These are phyloP conservation scores for Uria lomvia DNA, from an alignment of 2,113 vertebrate species.

Conservation along the genomic window DNA sequence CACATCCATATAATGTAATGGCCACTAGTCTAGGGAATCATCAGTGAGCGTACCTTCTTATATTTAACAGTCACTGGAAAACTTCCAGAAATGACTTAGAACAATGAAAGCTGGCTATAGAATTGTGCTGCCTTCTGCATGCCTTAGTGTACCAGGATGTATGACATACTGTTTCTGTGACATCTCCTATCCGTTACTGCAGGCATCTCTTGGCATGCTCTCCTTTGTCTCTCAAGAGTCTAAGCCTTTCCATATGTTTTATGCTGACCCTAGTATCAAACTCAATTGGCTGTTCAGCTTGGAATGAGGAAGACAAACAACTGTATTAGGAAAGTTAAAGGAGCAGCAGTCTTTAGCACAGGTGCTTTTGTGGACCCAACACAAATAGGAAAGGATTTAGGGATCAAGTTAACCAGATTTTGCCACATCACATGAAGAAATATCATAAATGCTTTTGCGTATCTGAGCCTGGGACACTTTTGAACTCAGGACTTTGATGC, in stretches of 20 bases:
- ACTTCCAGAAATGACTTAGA: not conserved
- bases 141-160: not conserved
- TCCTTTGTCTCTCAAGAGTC: not conserved
- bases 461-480: not conserved
- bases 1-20: fast-evolving
- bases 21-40: not conserved
- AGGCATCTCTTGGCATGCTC: not conserved
- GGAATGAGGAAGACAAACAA: not conserved
- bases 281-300: not conserved
- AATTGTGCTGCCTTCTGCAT: not conserved
- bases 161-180: not conserved
- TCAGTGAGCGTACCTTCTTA: not conserved
- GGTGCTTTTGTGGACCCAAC: not conserved
- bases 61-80: not conserved
- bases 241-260: not conserved
- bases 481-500: not conserved
- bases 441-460: not conserved
- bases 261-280: not conserved
- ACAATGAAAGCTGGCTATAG: not conserved
- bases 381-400: not conserved
- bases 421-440: not conserved
- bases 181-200: not conserved
- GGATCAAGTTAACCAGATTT: not conserved
- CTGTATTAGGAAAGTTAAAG: not conserved
- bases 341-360: not conserved